These are phyloP conservation scores for Erythrocebus patas DNA, from an alignment of 2,113 vertebrate genomes.

Conservation along the genomic window DNA sequence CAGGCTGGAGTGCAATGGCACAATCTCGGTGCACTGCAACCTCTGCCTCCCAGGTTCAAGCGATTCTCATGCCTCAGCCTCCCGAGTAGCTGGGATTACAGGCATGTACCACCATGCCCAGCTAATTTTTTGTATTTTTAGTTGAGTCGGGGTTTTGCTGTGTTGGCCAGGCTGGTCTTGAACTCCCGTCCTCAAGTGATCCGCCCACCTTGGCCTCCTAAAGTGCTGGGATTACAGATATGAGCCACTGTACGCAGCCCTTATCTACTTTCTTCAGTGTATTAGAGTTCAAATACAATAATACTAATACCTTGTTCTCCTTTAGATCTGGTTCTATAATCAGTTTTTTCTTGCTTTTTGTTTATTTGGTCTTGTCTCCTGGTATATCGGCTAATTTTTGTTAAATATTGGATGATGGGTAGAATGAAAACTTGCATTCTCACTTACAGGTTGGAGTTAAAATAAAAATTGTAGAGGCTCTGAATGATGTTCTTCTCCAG, in stretches of 20 bases:
- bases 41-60: not conserved
- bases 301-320: not conserved
- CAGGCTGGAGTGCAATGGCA: too few species aligned
- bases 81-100: not conserved
- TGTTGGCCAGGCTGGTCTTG: not conserved
- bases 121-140: not conserved
- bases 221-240: not conserved
- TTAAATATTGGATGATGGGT: not conserved
- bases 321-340: not conserved
- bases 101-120: not conserved
- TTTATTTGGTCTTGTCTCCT: not conserved
- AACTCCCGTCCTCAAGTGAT: not conserved
- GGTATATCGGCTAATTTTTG: not conserved
- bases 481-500: not conserved
- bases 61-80: not conserved
- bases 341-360: not conserved
- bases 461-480: not conserved
- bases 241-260: not conserved
- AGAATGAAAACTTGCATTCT: not conserved
- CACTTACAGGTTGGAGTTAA: too few species aligned
- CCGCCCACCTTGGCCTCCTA: not conserved
- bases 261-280: not conserved
- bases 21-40: too few species aligned
- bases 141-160: not conserved
- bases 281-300: not conserved